Conservation (phyloP, 2,888 invertebrate genomes). For the Ferdinandea cuprea region DNA sequence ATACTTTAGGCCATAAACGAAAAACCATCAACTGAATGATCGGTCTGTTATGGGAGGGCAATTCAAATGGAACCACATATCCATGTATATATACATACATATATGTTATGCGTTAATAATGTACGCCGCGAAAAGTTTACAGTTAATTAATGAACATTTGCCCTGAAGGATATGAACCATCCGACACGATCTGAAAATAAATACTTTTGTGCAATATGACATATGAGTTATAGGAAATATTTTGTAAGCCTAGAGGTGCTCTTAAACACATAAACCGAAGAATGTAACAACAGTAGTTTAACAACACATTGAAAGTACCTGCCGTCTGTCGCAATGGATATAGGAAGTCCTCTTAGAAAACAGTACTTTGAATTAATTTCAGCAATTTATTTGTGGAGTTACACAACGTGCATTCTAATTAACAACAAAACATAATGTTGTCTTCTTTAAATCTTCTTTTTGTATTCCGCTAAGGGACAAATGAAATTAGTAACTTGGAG, state of each 20-base stretch:
- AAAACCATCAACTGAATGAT: conserved; percentile 2
- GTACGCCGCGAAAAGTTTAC: conserved; percentile 15
- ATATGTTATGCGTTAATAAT: background rate
- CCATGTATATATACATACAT: too few relatives aligned
- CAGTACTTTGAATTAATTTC: conserved; percentile 50
- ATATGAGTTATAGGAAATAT: conserved; percentile 24
- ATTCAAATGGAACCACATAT: conserved; percentile 10
- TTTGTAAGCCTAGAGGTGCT: conserved; percentile 7
- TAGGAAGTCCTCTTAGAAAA: conserved; percentile 33
- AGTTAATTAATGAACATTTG: conserved; percentile 23
- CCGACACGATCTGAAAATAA: conserved; percentile 22
- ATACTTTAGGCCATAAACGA: conserved; percentile 4
- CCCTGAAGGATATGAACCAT: conserved; percentile 12
- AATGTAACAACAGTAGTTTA: conserved; percentile 6
- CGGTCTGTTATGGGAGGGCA: background rate
- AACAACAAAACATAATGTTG: conserved; percentile 10
- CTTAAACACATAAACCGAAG: too few relatives aligned
- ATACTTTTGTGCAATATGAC: background rate
- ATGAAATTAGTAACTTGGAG: conserved; percentile 26
- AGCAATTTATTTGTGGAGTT: conserved; percentile 43
- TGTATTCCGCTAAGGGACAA: conserved; percentile 15
- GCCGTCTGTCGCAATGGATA: conserved; percentile 9
- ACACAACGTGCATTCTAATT: conserved; percentile 48
- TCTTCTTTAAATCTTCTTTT: background rate
- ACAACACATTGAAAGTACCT: background rate